A percentile compares a stretch with the other conserved stretches of the same genome.
phyloP scores from a whole-genome alignment of 2,888 invertebrate genomes.

The Mesochorus sp. region DNA sequence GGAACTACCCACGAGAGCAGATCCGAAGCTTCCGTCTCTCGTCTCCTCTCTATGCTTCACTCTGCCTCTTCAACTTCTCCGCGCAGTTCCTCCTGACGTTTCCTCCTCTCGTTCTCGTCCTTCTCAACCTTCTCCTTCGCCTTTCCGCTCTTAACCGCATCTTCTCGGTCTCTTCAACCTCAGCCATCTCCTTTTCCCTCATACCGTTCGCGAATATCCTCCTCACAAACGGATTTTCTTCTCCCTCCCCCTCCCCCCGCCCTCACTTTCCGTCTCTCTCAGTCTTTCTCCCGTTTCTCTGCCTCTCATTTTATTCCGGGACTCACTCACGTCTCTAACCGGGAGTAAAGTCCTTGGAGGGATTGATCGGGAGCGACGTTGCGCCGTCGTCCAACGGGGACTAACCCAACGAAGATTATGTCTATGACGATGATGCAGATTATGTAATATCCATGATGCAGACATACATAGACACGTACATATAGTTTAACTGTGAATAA shows the following conservation, averaged over 20 bases:
- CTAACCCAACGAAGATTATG: conserved; percentile 66
- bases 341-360: conserved; percentile 71
- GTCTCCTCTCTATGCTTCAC: conserved; percentile 54
- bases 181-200: conserved; percentile 45
- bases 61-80: neutral
- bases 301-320: conserved; percentile 66
- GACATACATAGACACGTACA: neutral
- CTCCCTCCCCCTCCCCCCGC: conserved; percentile 28
- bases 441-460: neutral
- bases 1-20: neutral
- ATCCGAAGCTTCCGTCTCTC: conserved; percentile 65
- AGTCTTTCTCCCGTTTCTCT: conserved; percentile 9
- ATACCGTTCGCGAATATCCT: too few species aligned
- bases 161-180: conserved; percentile 72
- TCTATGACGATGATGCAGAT: conserved; percentile 53
- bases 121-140: conserved; percentile 52
- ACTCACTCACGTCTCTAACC: conserved; percentile 64
- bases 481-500: conserved; percentile 16
- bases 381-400: conserved; percentile 62
- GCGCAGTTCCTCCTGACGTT: conserved; percentile 45
- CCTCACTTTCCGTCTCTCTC: conserved; percentile 39
- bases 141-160: too few species aligned
- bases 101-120: conserved; percentile 20
- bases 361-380: conserved; percentile 71
- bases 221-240: too few species aligned